Conservation (phyloP, 2,113 vertebrate genomes). For the Neotragus moschatus region DNA sequence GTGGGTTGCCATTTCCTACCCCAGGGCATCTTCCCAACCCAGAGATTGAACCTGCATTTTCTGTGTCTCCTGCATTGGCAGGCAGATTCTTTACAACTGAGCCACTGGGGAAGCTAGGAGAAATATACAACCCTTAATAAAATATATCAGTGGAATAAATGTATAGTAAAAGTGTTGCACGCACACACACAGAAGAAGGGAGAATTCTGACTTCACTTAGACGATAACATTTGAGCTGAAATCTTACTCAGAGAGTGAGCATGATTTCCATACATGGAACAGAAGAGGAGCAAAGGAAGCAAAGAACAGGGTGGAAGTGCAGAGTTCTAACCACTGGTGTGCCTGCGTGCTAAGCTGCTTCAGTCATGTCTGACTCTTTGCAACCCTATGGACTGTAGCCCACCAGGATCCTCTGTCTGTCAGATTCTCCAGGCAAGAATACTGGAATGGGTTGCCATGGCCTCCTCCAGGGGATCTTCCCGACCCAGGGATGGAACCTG, state of each 20-base stretch:
- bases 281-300: not conserved
- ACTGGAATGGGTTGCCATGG: not conserved
- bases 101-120: not conserved
- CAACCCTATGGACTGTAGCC: not conserved
- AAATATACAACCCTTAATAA: not conserved
- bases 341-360: rapidly evolving
- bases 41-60: not conserved
- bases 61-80: not conserved
- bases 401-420: not conserved
- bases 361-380: not conserved
- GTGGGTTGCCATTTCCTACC: not conserved
- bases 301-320: not conserved
- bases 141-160: not conserved
- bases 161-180: not conserved
- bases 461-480: not conserved
- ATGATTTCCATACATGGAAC: not conserved
- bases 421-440: not conserved
- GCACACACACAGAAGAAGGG: not conserved
- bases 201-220: not conserved
- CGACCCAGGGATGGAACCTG: not conserved
- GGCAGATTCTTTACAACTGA: not conserved
- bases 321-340: not conserved
- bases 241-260: not conserved
- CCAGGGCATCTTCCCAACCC: not conserved
- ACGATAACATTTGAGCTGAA: not conserved